phyloP scores from a whole-genome alignment of 2,113 vertebrate species.

The Atherinomorus stipes region DNA sequence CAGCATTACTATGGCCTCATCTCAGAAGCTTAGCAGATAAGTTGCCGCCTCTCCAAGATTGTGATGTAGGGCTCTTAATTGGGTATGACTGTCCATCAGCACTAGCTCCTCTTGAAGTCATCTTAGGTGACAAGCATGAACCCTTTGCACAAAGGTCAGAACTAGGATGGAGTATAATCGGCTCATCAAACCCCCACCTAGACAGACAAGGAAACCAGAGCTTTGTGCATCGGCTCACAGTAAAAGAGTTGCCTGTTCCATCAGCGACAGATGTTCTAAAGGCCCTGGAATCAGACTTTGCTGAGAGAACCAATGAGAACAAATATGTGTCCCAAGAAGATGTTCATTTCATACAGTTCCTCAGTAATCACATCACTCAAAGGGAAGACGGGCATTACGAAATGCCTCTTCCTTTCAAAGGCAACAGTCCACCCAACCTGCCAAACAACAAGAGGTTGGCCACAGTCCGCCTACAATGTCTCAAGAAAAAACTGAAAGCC shows the following conservation, averaged over 20 bases:
- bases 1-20: no score
- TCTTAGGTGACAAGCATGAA: no score
- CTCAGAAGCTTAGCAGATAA: background rate
- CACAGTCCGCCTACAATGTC: background rate
- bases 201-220: background rate
- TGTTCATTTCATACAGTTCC: background rate
- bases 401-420: conserved; percentile 3
- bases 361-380: background rate
- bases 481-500: background rate
- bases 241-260: background rate
- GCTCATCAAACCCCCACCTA: background rate
- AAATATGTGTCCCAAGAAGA: background rate
- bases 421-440: background rate
- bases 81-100: no score
- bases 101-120: no score
- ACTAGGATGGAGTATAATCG: background rate
- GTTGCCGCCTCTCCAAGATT: no score
- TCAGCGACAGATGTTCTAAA: background rate
- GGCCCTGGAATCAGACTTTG: no score
- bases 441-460: conserved; percentile 1
- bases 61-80: no score
- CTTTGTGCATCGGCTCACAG: background rate
- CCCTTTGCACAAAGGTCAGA: background rate
- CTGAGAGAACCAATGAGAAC: conserved; percentile 3
- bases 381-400: no score